These are phyloP conservation scores for Clarias platycephalus DNA, from an alignment of 2,797 vertebrate species.

Conservation along the genomic window DNA sequence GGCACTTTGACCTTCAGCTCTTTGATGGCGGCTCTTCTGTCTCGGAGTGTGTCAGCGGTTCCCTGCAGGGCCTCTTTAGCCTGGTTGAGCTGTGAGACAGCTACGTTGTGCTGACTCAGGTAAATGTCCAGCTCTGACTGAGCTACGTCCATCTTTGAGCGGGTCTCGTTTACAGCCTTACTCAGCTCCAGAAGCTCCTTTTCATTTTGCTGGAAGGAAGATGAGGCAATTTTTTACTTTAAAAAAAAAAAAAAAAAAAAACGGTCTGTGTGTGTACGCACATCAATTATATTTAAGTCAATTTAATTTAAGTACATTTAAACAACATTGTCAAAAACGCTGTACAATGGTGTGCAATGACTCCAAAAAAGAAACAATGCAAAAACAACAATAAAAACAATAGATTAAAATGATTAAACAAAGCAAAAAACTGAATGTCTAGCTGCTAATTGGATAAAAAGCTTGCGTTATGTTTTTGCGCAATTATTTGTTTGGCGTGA, in stretches of 20 bases:
- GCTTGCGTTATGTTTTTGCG: too few species aligned
- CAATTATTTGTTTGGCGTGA: too few species aligned
- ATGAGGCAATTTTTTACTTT: neutral
- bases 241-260: too few species aligned
- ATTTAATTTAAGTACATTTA: too few species aligned
- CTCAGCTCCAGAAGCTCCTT: slow-evolving; percentile 89
- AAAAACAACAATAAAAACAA: too few species aligned
- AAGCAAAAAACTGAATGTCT: too few species aligned
- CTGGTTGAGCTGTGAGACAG: slow-evolving; percentile 81
- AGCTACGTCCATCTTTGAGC: slow-evolving; percentile 86
- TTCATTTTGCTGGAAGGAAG: slow-evolving; percentile 76
- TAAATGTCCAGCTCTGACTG: slow-evolving; percentile 93
- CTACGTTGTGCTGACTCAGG: slow-evolving; percentile 85
- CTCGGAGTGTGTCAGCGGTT: slow-evolving; percentile 79
- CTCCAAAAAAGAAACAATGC: too few species aligned
- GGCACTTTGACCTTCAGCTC: slow-evolving; percentile 82
- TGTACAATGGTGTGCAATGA: too few species aligned
- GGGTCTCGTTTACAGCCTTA: slow-evolving; percentile 85
- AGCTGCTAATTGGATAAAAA: too few species aligned
- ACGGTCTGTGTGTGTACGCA: neutral
- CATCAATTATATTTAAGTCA: neutral
- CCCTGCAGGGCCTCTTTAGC: slow-evolving; percentile 79
- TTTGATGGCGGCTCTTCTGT: slow-evolving; percentile 81
- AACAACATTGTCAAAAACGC: too few species aligned
- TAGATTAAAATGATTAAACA: too few species aligned